Evolutionary conservation across 2,113 vertebrate species (phyloP), one percentile per base, ranked within the genome.

Genomic region (Ceyx margarethae): DNA sequence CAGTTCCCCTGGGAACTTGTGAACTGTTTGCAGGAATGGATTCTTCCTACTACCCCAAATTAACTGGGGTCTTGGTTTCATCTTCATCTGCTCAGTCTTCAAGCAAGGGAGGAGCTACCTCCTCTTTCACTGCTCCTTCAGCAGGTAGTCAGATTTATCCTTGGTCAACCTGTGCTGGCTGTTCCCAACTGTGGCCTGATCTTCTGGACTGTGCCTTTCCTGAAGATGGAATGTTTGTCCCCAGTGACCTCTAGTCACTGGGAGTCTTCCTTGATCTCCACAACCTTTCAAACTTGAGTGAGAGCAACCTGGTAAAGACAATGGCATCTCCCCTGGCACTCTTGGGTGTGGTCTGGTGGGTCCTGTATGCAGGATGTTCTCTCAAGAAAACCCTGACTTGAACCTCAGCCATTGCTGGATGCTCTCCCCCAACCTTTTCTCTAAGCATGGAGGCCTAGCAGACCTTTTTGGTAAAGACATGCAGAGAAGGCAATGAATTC

Each of bases 331-430:
- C 9, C 25, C 51, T 2, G 3, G 42, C 35, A 77, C 26, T 6
- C 21, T 50, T 78, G 37, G 20, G 15, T 25, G 33, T 23, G 78
- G 15, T 8, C 46, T 3, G 3, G 10, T 33, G 51, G 20, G 26
- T 77, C 14, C n/a, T 33, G 13, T 2, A 6, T 20, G 20, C 1
- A 5, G 53, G 19, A 48, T 2, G 0, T 13, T 78, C 33, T 51
- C 31, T 53, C 37, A 84, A 71, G 33, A 23, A 69, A 81, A 31
- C 10, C 8, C 23, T 78, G 69, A 28, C 25, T 33, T 23, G 18
- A 62, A 58, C 68, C 46, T 91, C 57, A 58, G 13, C 31, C 33
- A 28, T 33, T 33, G 12, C 46, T 67, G 15, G 14, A 78, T 61
- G 9, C 40, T 81, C 21, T 61, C 3, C 37, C 66, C 5, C 19